Evolutionary conservation across 2,113 vertebrate genomes (phyloP).

Genomic region (Oreochromis niloticus): DNA sequence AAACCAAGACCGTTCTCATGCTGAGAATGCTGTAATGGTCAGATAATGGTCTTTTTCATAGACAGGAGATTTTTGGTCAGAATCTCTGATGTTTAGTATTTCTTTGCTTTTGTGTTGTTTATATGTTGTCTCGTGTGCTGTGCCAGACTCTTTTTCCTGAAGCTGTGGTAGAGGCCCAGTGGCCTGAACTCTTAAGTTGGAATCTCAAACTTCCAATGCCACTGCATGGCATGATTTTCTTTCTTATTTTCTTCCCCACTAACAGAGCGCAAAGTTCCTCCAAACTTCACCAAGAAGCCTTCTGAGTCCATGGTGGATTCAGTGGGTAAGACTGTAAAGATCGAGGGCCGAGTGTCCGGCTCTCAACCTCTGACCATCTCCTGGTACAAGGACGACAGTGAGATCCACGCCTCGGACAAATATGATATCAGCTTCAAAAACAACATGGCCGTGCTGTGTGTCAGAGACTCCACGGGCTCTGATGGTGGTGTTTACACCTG

Average conservation of each 20-base stretch:
- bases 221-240: not conserved
- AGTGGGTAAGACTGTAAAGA: constrained; percentile 81
- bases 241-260: not conserved
- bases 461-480: constrained; percentile 66
- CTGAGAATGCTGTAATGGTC: not conserved
- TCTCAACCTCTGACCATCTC: constrained; percentile 83
- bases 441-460: constrained; percentile 73
- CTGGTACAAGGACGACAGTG: constrained; percentile 86
- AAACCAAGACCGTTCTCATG: not conserved
- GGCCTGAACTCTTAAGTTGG: not conserved
- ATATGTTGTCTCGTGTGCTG: not conserved
- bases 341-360: constrained; percentile 85
- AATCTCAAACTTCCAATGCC: not conserved
- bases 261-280: constrained; percentile 85
- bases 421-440: constrained; percentile 84
- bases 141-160: not conserved
- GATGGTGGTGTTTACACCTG: constrained; percentile 86
- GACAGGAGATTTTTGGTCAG: not conserved
- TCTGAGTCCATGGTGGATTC: constrained; percentile 83
- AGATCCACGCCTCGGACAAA: constrained; percentile 75
- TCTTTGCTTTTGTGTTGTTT: not conserved
- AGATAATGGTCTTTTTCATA: not conserved
- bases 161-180: not conserved
- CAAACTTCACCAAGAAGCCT: constrained; percentile 87
- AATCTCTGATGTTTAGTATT: not conserved